phyloP scores from a whole-genome alignment of 2,113 vertebrate genomes.

The sheep (Ovis aries) region ARS-UI_Ramb_v3.0 NC_056059.1:1204001-1204500 shows the following conservation, averaged over 20 bases:
- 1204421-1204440: background rate
- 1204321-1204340: background rate
- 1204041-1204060: background rate
- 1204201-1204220: background rate
- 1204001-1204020: background rate
- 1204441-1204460: background rate
- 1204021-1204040: background rate
- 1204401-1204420: background rate
- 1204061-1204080: background rate
- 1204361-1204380: background rate
- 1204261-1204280: background rate
- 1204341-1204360: background rate
- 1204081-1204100: background rate
- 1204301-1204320: background rate
- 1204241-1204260: background rate
- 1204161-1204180: background rate
- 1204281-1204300: background rate
- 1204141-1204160: background rate
- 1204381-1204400: background rate
- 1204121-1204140: background rate
- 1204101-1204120: background rate
- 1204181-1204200: background rate
- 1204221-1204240: background rate
- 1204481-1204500: background rate
- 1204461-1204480: background rate